These are phyloP conservation scores for Pelmatolapia mariae DNA, from an alignment of 2,113 vertebrate species.

Conservation along the genomic window DNA sequence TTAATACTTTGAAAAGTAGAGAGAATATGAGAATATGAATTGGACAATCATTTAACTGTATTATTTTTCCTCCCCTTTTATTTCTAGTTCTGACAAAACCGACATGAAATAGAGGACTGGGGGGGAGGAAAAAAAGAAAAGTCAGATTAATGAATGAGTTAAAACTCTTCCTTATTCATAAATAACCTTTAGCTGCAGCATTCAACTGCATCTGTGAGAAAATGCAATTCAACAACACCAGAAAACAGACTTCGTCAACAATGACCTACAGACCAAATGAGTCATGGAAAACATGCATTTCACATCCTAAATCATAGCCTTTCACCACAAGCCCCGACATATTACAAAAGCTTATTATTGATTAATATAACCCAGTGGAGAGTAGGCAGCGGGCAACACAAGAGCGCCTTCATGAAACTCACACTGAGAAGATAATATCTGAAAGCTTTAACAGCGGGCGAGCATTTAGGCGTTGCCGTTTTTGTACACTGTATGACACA, in stretches of 20 bases:
- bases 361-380: background rate
- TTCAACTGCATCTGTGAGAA: background rate
- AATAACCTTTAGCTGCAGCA: background rate
- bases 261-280: slow-evolving; percentile 9
- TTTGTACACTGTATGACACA: slow-evolving; percentile 22
- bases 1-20: background rate
- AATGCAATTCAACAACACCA: background rate
- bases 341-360: slow-evolving; percentile 17
- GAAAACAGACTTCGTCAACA: background rate
- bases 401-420: slow-evolving; percentile 14
- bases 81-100: background rate
- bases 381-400: background rate
- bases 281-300: slow-evolving; percentile 21
- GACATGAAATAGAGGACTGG: too few relatives aligned
- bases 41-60: background rate
- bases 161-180: background rate
- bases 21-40: background rate
- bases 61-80: background rate
- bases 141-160: background rate
- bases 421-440: slow-evolving; percentile 33
- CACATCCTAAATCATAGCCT: background rate
- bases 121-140: too few relatives aligned
- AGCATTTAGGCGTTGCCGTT: slow-evolving; percentile 21
- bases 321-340: background rate
- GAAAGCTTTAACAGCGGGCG: slow-evolving; percentile 7